Conservation (phyloP, 64 coral and sea anemone species). For the Actinia tenebrosa region DNA sequence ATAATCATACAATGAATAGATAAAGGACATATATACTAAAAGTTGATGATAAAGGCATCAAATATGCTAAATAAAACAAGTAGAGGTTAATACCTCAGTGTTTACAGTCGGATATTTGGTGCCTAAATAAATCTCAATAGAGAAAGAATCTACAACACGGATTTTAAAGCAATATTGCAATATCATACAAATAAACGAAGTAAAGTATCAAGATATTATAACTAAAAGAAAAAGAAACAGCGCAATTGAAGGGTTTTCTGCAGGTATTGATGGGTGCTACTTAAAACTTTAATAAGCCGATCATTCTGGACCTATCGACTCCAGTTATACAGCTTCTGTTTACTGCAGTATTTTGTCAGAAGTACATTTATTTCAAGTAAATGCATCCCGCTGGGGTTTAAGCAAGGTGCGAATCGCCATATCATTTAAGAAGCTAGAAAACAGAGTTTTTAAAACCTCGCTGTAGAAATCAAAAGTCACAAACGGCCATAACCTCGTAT, state of each 20-base stretch:
- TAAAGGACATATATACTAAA: background rate
- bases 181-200: background rate
- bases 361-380: background rate
- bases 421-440: background rate
- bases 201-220: background rate
- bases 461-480: slow-evolving; percentile 13
- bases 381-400: background rate
- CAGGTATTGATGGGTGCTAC: background rate
- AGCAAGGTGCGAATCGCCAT: slow-evolving; percentile 15
- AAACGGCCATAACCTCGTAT: background rate
- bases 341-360: background rate
- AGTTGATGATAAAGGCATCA: background rate
- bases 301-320: background rate
- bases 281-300: background rate
- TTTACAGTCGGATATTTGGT: background rate
- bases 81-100: background rate
- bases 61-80: slow-evolving; percentile 7
- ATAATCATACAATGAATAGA: too few species aligned
- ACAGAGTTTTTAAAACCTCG: background rate
- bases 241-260: background rate
- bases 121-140: background rate
- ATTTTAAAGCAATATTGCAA: background rate
- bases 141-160: background rate
- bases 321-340: background rate
- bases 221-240: background rate